A percentile compares a stretch with the other conserved stretches of the same genome.
Conservation (phyloP, 2,888 invertebrate genomes). For the Eupithecia exiguata region DNA sequence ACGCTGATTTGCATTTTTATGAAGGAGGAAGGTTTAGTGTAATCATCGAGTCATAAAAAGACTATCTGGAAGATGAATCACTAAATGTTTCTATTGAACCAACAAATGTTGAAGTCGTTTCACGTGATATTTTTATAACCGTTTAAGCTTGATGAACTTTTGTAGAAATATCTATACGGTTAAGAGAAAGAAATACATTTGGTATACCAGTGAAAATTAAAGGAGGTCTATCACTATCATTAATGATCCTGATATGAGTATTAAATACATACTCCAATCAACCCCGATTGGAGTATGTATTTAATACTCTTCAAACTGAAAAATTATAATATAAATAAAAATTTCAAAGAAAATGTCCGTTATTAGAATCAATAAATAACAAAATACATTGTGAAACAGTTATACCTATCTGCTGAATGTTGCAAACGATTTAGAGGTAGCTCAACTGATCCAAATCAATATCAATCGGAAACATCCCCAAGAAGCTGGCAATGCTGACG, state of each 20-base stretch:
- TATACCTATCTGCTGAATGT: not conserved
- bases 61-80: conserved; percentile 11
- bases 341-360: not conserved
- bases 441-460: not conserved
- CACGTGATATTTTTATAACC: not conserved
- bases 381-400: not conserved
- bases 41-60: conserved; percentile 55
- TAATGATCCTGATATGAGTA: not conserved
- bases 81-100: not conserved
- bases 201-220: not conserved
- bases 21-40: conserved; percentile 74
- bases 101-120: not conserved
- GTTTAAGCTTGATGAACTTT: not conserved
- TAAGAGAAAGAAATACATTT: not conserved
- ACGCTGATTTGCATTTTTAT: conserved; percentile 81
- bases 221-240: not conserved
- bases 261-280: too few species aligned
- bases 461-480: not conserved
- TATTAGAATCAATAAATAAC: not conserved
- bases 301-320: too few species aligned
- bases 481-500: not conserved
- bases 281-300: too few species aligned
- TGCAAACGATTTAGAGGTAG: not conserved
- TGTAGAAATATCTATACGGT: not conserved
- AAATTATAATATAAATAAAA: too few species aligned